Conservation (phyloP, 64 coral and sea anemone genomes). For the Astreopora myriophthalma region DNA sequence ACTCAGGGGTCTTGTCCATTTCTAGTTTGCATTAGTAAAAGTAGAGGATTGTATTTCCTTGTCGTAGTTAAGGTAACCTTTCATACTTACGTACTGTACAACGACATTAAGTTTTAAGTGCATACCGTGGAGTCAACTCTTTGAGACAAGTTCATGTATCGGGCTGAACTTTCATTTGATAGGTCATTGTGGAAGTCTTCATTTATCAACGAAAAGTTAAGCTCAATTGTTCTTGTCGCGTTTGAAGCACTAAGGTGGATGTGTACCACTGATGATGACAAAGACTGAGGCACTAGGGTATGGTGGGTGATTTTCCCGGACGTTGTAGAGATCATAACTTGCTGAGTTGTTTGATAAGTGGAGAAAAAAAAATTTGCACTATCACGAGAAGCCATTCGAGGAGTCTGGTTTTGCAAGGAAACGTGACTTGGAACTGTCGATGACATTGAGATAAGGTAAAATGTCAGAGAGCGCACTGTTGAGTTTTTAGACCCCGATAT, state of each 20-base stretch:
- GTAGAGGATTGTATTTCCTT: too few relatives aligned
- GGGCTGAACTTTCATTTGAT: neutral
- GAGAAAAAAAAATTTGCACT: neutral
- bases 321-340: neutral
- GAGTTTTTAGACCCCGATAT: neutral
- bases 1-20: too few relatives aligned
- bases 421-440: neutral
- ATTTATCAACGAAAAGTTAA: constrained; percentile 5
- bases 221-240: neutral
- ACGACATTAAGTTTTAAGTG: neutral
- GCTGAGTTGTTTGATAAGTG: neutral
- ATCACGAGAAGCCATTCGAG: neutral
- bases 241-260: neutral
- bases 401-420: neutral
- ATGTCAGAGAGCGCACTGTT: neutral
- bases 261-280: neutral
- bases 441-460: neutral
- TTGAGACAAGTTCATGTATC: neutral
- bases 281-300: neutral
- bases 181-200: neutral
- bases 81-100: neutral
- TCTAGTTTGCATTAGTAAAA: too few relatives aligned
- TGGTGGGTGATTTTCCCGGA: neutral
- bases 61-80: neutral
- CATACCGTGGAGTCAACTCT: constrained; percentile 20